Evolutionary conservation across 2,113 vertebrate genomes (phyloP).

Genomic region (Dolichotis patagonum): DNA sequence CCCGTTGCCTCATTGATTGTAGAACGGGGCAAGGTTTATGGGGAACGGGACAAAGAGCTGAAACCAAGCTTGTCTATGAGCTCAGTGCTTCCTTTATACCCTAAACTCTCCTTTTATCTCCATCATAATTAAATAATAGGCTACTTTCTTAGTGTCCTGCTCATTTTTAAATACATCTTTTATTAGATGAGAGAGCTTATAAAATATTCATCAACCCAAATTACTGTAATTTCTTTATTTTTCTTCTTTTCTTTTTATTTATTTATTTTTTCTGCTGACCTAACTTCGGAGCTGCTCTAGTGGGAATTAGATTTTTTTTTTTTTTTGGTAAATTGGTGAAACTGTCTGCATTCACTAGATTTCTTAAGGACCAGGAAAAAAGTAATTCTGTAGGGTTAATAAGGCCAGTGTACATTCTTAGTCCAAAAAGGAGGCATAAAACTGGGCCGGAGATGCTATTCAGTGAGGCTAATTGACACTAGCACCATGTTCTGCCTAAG

Average conservation of each 20-base stretch:
- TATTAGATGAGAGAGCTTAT: constrained; percentile 78
- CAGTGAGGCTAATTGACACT: constrained; percentile 76
- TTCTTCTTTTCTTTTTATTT: constrained; percentile 19
- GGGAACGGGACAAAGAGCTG: not conserved
- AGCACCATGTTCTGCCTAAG: constrained; percentile 74
- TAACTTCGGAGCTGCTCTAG: constrained; percentile 84
- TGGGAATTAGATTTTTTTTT: constrained; percentile 81
- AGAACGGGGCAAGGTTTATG: constrained; percentile 61
- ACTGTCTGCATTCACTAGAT: constrained; percentile 80
- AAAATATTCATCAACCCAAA: constrained; percentile 85
- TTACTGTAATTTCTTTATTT: constrained; percentile 72
- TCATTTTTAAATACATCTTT: constrained; percentile 81
- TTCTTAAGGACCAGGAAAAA: constrained; percentile 78
- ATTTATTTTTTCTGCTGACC: constrained; percentile 77
- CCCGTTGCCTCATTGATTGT: constrained; percentile 50
- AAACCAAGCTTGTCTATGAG: not conserved
- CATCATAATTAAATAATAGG: constrained; percentile 73
- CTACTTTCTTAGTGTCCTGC: constrained; percentile 72
- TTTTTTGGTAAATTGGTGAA: constrained; percentile 75
- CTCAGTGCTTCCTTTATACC: constrained; percentile 50
- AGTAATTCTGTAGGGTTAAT: constrained; percentile 82
- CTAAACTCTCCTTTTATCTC: constrained; percentile 54
- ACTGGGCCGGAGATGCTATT: constrained; percentile 68
- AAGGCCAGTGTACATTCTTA: constrained; percentile 79
- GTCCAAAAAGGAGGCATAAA: constrained; percentile 72